These are phyloP conservation scores for Masticophis lateralis DNA, from an alignment of 2,797 vertebrate species.

Conservation along the genomic window DNA sequence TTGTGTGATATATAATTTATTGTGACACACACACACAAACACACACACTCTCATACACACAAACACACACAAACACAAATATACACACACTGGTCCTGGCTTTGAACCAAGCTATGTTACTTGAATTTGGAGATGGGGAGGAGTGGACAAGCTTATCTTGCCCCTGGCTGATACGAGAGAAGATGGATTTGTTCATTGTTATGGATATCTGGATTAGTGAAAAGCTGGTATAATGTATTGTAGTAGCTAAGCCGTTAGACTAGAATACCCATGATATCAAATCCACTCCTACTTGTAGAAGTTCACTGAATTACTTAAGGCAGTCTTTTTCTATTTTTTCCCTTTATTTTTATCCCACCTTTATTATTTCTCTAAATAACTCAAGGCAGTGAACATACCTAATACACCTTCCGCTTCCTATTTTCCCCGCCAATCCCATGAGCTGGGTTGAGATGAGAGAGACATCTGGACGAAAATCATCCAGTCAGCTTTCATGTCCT, in stretches of 20 bases:
- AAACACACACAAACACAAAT: background rate
- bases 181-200: background rate
- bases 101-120: background rate
- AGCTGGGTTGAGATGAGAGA: background rate
- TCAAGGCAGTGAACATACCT: background rate
- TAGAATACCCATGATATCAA: background rate
- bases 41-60: background rate
- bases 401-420: background rate
- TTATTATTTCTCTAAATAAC: background rate
- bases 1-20: background rate
- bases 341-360: background rate
- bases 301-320: background rate
- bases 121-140: background rate
- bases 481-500: background rate
- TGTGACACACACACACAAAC: background rate
- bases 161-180: background rate
- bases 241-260: background rate
- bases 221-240: background rate
- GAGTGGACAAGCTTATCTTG: background rate
- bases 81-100: background rate
- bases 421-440: background rate
- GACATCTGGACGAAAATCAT: background rate
- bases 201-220: background rate
- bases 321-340: background rate
- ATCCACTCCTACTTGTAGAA: background rate